phyloP scores from a whole-genome alignment of 64 coral and sea anemone genomes.

The Platygyra sinensis region DNA sequence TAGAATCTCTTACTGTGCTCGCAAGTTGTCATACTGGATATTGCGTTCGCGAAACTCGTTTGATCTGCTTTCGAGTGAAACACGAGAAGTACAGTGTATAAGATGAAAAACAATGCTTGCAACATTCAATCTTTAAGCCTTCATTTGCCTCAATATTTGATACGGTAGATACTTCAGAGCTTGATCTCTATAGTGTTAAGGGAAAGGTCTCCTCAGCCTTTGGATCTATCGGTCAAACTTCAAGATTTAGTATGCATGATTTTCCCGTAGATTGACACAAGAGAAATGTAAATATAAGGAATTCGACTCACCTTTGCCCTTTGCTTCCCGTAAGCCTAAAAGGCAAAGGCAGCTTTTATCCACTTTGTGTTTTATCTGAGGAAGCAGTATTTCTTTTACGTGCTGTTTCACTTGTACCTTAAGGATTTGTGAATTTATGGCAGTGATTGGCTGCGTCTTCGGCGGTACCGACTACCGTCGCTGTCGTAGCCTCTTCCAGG shows the following conservation, averaged over 20 bases:
- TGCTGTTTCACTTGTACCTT: too few species aligned
- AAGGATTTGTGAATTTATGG: too few species aligned
- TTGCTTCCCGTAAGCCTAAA: not conserved
- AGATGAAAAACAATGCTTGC: not conserved
- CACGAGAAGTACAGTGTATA: not conserved
- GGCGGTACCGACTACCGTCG: too few species aligned
- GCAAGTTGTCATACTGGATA: too few species aligned
- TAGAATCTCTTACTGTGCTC: not conserved
- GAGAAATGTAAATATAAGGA: slow-evolving; percentile 16
- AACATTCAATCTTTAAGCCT: not conserved
- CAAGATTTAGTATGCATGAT: not conserved
- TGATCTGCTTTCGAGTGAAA: slow-evolving; percentile 3
- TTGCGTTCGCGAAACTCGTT: not conserved
- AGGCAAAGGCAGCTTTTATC: too few species aligned
- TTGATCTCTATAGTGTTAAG: not conserved
- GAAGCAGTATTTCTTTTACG: too few species aligned
- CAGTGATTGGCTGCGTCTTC: too few species aligned
- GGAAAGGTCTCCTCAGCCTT: not conserved
- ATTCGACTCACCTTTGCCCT: slow-evolving; percentile 32
- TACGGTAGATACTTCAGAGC: not conserved
- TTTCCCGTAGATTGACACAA: not conserved
- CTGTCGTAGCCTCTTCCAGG: too few species aligned
- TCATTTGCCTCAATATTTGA: too few species aligned
- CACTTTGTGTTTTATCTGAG: too few species aligned
- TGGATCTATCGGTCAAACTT: not conserved